These are phyloP conservation scores for Girardinichthys multiradiatus DNA, from an alignment of 2,113 vertebrate species.

Conservation along the genomic window DNA sequence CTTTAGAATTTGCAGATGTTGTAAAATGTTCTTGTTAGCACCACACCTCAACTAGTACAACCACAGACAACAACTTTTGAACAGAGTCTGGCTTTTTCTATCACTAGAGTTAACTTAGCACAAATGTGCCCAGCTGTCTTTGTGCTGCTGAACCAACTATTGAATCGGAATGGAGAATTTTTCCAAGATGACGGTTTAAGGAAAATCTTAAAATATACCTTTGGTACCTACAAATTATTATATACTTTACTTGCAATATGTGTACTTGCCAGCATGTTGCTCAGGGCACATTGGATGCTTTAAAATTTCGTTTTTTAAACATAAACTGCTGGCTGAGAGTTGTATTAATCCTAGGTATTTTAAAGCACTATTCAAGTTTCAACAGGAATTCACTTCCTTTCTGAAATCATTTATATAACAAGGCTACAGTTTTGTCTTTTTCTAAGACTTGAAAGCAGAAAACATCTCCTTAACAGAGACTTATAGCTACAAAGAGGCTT, in stretches of 20 bases:
- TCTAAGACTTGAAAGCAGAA: background rate
- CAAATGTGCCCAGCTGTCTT: background rate
- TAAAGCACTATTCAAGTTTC: background rate
- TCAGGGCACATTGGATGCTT: background rate
- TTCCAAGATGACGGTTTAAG: too few relatives aligned
- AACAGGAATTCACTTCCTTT: background rate
- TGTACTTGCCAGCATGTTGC: background rate
- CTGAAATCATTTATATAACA: background rate
- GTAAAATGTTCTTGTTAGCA: constrained; percentile 17
- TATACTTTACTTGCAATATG: background rate
- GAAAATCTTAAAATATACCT: background rate
- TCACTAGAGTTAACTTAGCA: background rate
- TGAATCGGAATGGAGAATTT: background rate
- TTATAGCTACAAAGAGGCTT: background rate
- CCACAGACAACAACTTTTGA: constrained; percentile 10
- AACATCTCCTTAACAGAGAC: background rate
- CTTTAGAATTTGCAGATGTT: constrained; percentile 9
- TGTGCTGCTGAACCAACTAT: background rate
- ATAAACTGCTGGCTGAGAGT: background rate
- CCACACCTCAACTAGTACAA: constrained; percentile 13
- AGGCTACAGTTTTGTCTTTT: background rate
- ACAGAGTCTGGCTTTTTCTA: background rate
- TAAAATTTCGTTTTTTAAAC: background rate
- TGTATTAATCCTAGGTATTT: background rate
- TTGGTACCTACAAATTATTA: background rate